Conservation (phyloP, 2,113 vertebrate genomes). For the Heterotilapia buettikoferi region DNA sequence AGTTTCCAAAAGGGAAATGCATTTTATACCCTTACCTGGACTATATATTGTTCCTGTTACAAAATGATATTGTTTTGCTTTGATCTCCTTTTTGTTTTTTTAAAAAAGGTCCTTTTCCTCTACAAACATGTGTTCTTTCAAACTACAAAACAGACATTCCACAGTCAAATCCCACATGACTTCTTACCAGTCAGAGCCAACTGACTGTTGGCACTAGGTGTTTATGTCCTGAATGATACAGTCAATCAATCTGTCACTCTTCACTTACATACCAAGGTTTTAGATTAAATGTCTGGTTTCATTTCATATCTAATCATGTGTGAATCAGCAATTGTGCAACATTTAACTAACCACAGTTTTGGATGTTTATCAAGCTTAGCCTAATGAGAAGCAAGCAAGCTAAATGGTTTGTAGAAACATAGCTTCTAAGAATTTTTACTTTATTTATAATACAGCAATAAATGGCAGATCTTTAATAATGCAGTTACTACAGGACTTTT, state of each 20-base stretch:
- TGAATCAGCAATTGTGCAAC: neutral
- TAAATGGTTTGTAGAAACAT: neutral
- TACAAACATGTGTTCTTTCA: neutral
- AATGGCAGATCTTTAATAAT: neutral
- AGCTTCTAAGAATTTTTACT: neutral
- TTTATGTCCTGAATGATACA: neutral
- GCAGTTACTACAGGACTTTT: neutral
- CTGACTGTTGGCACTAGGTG: neutral
- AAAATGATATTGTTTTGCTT: neutral
- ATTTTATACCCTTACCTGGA: neutral
- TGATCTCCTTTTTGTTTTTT: neutral
- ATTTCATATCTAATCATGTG: neutral
- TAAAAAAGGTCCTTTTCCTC: neutral
- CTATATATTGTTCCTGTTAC: neutral
- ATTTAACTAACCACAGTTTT: neutral
- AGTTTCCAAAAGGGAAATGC: neutral
- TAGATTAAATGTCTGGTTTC: neutral
- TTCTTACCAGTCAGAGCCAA: neutral
- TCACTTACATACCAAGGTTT: neutral
- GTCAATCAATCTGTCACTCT: neutral
- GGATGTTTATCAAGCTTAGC: neutral
- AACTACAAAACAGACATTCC: neutral
- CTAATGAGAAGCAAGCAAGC: neutral
- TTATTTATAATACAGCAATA: neutral
- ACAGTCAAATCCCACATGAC: neutral